A percentile compares a stretch with the other conserved stretches of the same genome.
Conservation (phyloP, 2,888 invertebrate genomes). For the Adelphocoris suturalis region DNA sequence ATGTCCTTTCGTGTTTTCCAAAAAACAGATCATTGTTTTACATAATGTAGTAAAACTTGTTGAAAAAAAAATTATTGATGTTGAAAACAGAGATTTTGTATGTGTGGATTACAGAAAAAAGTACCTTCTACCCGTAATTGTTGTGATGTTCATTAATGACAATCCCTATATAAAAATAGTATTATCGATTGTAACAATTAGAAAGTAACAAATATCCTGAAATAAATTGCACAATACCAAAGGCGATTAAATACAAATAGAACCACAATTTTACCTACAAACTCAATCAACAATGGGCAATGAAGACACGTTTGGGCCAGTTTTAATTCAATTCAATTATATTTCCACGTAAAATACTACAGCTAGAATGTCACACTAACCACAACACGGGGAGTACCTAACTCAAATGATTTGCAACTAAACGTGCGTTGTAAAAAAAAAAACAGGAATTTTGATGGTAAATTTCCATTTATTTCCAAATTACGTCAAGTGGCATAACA, state of each 20-base stretch:
- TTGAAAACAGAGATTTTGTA: neutral
- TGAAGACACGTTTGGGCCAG: neutral
- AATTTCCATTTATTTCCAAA: too few species aligned
- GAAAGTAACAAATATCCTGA: neutral
- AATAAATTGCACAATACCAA: neutral
- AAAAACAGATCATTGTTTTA: neutral
- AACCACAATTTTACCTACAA: neutral
- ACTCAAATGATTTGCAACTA: too few species aligned
- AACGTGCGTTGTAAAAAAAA: too few species aligned
- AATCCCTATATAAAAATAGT: conserved; percentile 52
- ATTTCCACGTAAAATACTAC: too few species aligned
- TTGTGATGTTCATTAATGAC: conserved; percentile 68
- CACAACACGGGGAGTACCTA: too few species aligned
- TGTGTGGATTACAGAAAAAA: neutral
- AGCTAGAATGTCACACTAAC: too few species aligned
- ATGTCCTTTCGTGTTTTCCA: conserved; percentile 3
- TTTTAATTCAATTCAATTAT: neutral
- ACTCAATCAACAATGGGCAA: conserved; percentile 14
- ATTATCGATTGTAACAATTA: neutral
- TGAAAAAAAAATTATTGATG: neutral
- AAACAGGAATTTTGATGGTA: too few species aligned
- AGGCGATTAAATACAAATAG: neutral
- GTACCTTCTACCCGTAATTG: conserved; percentile 59
- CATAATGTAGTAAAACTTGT: neutral
- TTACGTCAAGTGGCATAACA: too few species aligned